Base-by-base conservation (phyloP, 2,797 vertebrate species). In the Macrochelys suwanniensis region DNA sequence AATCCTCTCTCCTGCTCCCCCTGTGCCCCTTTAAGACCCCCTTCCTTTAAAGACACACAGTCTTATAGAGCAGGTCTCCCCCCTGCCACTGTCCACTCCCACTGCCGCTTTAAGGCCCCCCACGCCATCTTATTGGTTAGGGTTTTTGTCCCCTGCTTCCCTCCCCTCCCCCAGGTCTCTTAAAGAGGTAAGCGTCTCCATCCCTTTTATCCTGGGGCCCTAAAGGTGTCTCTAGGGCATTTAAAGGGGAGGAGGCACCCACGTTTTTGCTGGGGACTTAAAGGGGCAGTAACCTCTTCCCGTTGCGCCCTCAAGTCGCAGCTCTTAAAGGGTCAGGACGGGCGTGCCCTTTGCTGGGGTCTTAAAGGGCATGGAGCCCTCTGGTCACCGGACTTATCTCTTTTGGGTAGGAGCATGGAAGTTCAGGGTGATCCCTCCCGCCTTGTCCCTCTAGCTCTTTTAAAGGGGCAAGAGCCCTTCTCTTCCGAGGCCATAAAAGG, bases 141-240 rank as follows among this genome's bases (percentile, higher is more conserved):
- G 21, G n/a, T n/a, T 37, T 33, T 68, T 37, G 16, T n/a, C 16
- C 65, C 65, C 68, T 37, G 5, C 33, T n/a, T 19, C 61, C 33
- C 33, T n/a, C 31, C 16, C 33, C 61, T n/a, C 31, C 11, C 33
- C 61, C 33, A 94, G 95, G 93, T 97, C 95, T 59, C 96, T 97
- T 96, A 95, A 96, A 95, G 83, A 96, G 89, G 95, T 88, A 92
- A 90, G 96, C 92, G 93, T 95, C 96, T 95, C 93, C 92, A 90
- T 89, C 51, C 86, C 93, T 89, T 93, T 59, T 47, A 51, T 88
- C 90, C 19, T 42, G n/a, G 37, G n/a, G 5, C n/a, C 37, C 19
- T 71, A 21, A 25, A 23, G 10, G 68, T 23, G 37, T 12, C 42
- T 12, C 26, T 42, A 33, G 28, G 7, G 16, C 33, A 21, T 61